These are phyloP conservation scores for Brienomyrus longianalis DNA, from an alignment of 2,113 vertebrate species.

Conservation along the genomic window DNA sequence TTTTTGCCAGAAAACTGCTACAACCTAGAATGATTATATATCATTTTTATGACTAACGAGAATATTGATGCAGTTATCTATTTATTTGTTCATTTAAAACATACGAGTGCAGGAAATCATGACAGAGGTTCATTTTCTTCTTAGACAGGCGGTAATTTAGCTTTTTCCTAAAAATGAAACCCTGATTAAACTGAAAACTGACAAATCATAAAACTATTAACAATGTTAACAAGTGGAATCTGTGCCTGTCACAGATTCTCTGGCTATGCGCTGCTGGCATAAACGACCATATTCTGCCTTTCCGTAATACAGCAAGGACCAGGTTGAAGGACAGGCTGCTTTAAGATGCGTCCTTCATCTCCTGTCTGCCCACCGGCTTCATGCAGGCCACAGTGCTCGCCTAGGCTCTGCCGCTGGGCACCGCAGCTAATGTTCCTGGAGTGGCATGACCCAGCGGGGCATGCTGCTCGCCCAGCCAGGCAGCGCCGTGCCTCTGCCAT, in stretches of 20 bases:
- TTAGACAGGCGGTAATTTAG: background rate
- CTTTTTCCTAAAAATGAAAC: slow-evolving; percentile 31
- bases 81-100: background rate
- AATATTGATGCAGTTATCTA: background rate
- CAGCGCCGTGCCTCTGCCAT: background rate
- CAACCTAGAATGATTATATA: background rate
- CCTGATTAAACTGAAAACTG: slow-evolving; percentile 28
- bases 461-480: background rate
- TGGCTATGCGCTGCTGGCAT: background rate
- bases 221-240: background rate
- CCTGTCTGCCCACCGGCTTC: slow-evolving; percentile 44
- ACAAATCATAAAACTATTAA: slow-evolving; percentile 24
- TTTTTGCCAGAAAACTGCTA: background rate
- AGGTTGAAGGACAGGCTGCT: slow-evolving; percentile 50
- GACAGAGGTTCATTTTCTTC: background rate
- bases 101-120: background rate
- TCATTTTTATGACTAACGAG: background rate
- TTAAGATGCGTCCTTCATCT: slow-evolving; percentile 50
- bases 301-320: no score
- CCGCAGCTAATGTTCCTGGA: slow-evolving; percentile 48
- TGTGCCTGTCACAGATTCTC: background rate
- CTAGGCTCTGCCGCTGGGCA: slow-evolving; percentile 52
- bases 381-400: slow-evolving; percentile 37
- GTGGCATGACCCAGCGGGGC: background rate
- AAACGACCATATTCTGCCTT: background rate